Base-by-base conservation (phyloP, 2,888 invertebrate species). In the Microplitis deprimator region DNA sequence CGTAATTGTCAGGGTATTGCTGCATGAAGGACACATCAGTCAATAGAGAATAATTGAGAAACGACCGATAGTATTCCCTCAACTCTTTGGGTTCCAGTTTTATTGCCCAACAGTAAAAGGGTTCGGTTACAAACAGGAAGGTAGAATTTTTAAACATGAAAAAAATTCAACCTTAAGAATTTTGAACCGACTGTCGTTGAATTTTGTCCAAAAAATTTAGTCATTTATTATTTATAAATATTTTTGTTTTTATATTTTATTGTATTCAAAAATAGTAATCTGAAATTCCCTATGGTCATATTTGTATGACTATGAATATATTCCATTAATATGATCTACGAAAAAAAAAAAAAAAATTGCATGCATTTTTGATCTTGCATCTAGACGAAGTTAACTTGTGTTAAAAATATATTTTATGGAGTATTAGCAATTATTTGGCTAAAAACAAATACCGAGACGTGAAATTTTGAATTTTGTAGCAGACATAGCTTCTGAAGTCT, bases 31-130 rank as follows among this genome's bases (percentile, higher is more conserved):
- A 75, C 79, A 74, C 68, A 75, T 69, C 59, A 75, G 79, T 79
- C 79, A 80, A 78, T 72, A 77, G 78, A 70, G 80, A 78, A 77
- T 78, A 77, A 79, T 74, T 40, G 77, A 79, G 77, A 75, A 79
- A 78, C 79, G 75, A 72, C 68, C 50, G 69, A 67, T 65, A 73
- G 60, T 13, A 50, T 50, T 50, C 29, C 29, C 29, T 29, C 81
- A 85, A 87, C 83, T 84, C 85, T 85, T 86, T 82, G 82, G 77
- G 70, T 79, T 69, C 62, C 75, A 68, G 82, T 79, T 87, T 87
- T 87, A 87, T 85, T 82, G 85, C 82, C 87, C 86, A 84, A 85
- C 84, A 84, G 84, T 82, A 76, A 77, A 79, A 81, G 79, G 78
- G 82, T 79, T 78, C 80, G 76, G 74, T 17, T 20, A 69, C 50